Conservation (phyloP, 2,797 vertebrate species). For the Cossypha dichroa region DNA sequence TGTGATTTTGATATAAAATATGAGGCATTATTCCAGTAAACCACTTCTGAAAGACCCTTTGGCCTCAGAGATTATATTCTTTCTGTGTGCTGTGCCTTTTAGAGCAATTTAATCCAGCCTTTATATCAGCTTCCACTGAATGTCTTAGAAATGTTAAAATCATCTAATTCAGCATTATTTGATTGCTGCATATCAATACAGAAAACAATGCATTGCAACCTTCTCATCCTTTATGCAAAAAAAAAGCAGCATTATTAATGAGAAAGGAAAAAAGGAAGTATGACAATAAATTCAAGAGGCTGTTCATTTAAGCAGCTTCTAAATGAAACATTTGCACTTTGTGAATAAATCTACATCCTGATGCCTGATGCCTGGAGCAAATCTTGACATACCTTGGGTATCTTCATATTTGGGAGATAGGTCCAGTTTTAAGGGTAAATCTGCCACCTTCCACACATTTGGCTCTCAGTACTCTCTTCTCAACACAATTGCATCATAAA, state of each 20-base stretch:
- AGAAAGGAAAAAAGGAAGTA: background rate
- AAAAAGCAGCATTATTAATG: background rate
- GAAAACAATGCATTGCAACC: background rate
- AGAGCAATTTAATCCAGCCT: background rate
- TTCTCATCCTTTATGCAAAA: background rate
- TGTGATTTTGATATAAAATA: background rate
- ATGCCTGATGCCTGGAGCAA: background rate
- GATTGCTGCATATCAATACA: background rate
- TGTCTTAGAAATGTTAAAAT: background rate
- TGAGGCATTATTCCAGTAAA: background rate
- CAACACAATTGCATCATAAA: background rate
- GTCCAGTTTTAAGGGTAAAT: background rate
- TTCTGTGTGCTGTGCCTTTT: background rate
- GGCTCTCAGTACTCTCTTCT: background rate
- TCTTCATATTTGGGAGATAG: background rate
- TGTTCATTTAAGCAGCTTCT: conserved; percentile 9
- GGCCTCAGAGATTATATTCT: background rate
- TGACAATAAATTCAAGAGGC: background rate
- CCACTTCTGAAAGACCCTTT: background rate
- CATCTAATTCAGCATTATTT: background rate
- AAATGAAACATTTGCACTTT: conserved; percentile 11
- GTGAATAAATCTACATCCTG: conserved; percentile 22
- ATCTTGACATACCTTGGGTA: background rate
- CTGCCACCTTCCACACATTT: background rate
- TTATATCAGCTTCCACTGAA: background rate